Evolutionary conservation across 2,797 vertebrate species (phyloP), one percentile per base, ranked within the genome.

Genomic region (Kryptolebias ocellatus): DNA sequence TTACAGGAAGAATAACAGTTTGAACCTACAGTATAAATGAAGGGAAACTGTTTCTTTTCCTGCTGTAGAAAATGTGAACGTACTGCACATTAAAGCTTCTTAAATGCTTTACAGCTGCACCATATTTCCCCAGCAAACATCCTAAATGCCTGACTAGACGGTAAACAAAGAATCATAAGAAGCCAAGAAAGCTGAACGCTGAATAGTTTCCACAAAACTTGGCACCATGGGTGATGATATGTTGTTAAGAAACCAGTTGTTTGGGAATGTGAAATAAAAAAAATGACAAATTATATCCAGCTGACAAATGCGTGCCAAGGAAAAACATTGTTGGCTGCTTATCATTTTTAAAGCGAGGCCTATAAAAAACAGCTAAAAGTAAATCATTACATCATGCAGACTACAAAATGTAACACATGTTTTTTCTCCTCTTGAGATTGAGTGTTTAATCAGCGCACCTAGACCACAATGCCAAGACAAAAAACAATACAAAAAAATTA

Each of bases 281-380:
- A 34, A 45, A 46, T 15, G 42, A 34, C 7, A 18, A 27, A 20
- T 53, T 44, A 16, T 17, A 29, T 64, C 28, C 16, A 39, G 64
- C 16, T 29, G 24, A 46, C 16, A 54, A 53, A 14, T 66, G 17
- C 12, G 39, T 7, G 70, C 31, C 49, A 56, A 60, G 69, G 53
- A 83, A 74, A 82, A 47, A 62, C 12, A 46, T 4, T 1, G n/a
- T 47, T 49, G 68, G 50, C 53, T 69, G 82, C 70, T 17, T 28
- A 31, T 53, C 42, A 53, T 39, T 76, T 67, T 49, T 78, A 54
- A 24, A 78, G n/a, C n/a, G 20, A 31, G n/a, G 17, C 57, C 28
- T 15, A 5, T 3, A 67, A 9, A 55, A 67, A 57, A 24, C 0
- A 51, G 78, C 4, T 53, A 70, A 28, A 46, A 53, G 18, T 56